Evolutionary conservation across 2,797 vertebrate genomes (phyloP).

Genomic region (Pipistrellus nathusii): DNA sequence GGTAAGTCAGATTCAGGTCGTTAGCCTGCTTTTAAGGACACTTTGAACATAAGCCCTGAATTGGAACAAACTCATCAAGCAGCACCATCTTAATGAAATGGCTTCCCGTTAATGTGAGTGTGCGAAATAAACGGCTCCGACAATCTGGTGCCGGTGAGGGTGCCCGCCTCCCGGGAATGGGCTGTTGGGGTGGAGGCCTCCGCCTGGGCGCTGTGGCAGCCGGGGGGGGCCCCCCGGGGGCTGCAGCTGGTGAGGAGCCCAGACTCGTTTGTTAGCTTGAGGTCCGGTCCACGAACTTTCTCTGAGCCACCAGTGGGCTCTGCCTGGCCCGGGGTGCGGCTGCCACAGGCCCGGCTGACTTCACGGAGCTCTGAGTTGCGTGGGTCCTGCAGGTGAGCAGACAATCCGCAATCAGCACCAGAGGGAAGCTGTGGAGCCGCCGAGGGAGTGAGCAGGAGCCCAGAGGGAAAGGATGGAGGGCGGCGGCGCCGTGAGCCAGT

Average conservation of each 20-base stretch:
- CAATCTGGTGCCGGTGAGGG: neutral
- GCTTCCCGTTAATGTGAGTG: conserved; percentile 65
- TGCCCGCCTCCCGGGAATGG: neutral
- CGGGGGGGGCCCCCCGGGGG: neutral
- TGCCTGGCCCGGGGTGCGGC: neutral
- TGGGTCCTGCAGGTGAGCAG: neutral
- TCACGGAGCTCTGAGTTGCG: rapidly evolving
- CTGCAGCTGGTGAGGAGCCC: neutral
- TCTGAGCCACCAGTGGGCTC: neutral
- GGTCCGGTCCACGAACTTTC: neutral
- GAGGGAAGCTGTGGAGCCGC: neutral
- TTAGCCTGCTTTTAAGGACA: conserved; percentile 13
- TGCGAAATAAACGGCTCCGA: conserved; percentile 16
- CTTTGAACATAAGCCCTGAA: conserved; percentile 40
- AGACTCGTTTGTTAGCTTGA: neutral
- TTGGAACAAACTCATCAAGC: neutral
- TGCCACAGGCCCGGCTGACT: neutral
- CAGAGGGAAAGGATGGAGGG: neutral
- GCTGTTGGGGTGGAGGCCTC: neutral
- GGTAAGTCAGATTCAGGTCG: neutral
- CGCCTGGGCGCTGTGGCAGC: neutral
- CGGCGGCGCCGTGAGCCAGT: rapidly evolving
- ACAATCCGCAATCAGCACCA: neutral
- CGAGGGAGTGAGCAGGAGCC: neutral
- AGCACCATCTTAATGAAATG: conserved; percentile 60